Base-by-base conservation (phyloP, 2,797 vertebrate species). In the Scolopax bukidnonensis region DNA sequence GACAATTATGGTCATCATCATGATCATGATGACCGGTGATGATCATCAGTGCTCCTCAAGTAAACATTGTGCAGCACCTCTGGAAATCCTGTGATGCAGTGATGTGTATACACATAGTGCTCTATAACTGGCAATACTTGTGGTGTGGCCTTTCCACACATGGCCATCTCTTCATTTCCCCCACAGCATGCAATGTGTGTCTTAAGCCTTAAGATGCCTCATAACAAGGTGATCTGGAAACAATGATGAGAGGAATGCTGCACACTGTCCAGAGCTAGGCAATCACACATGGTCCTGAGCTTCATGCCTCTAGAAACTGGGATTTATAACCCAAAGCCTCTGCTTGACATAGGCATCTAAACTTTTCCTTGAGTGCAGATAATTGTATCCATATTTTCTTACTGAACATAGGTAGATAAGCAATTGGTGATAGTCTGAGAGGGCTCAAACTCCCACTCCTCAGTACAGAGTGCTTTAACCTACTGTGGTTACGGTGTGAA, bases 181-280 rank as follows among this genome's bases (percentile, higher is more conserved):
- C 28, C 43, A 25, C 8, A 19, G 40, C 2, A 0, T 15, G 8
- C 28, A 45, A 0, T 5, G 24, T 6, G 43, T 9, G 10, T 80
- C 60, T 70, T 1, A 0, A 76, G 10, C 23, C 16, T 85, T 60
- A 5, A 18, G 54, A 54, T 5, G 12, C 9, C 51, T 28, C 12
- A 1, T 16, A 76, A 57, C 23, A 36, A 63, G 38, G 30, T 38
- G 56, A 63, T 88, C 53, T 64, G 88, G 76, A 91, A 86, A n/a
- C 21, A 76, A 23, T 14, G 64, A 59, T 47, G 40, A 56, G 32
- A 74, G 13, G 47, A 90, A 65, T 50, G 33, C 32, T 84, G 38
- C 38, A 33, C 28, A 3, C 18, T 65, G 30, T n/a, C 33, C 88
- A 92, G 33, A 65, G 41, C 8, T 48, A 5, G 2, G 33, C 21